phyloP scores from a whole-genome alignment of 2,113 vertebrate genomes.

The Zootoca vivipara region DNA sequence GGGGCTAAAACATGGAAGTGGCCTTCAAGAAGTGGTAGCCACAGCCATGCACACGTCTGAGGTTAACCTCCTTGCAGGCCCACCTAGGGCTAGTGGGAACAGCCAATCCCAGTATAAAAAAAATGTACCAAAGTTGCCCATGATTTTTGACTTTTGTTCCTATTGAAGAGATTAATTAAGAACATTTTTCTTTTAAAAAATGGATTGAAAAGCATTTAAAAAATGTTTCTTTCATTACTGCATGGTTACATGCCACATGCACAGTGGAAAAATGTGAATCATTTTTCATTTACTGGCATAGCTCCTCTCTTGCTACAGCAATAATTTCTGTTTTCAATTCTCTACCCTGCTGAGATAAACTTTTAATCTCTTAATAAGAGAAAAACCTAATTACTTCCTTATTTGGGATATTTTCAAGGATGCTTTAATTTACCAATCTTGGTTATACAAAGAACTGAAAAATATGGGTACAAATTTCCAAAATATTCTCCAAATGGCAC shows the following conservation, averaged over 20 bases:
- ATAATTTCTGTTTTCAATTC: conserved; percentile 45
- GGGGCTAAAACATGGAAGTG: not conserved
- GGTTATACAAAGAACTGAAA: conserved; percentile 22
- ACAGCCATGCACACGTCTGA: not conserved
- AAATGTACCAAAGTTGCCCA: not conserved
- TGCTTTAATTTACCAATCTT: conserved; percentile 34
- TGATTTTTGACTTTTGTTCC: not conserved
- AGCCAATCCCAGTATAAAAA: not conserved
- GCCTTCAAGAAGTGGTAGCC: not conserved
- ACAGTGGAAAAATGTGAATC: too few species aligned
- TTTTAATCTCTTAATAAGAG: conserved; percentile 55
- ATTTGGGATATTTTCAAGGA: conserved; percentile 37
- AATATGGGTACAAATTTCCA: conserved; percentile 12
- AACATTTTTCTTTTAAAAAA: too few species aligned
- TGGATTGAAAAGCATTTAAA: too few species aligned
- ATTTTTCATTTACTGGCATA: not conserved
- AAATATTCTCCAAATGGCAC: not conserved
- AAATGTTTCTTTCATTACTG: not conserved
- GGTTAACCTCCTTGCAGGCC: not conserved
- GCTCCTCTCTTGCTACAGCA: conserved; percentile 3
- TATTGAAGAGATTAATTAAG: too few species aligned
- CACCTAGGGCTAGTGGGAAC: not conserved
- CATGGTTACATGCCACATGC: not conserved
- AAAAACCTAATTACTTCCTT: conserved; percentile 59
- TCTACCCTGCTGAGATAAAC: conserved; percentile 59